A percentile compares a stretch with the other conserved stretches of the same genome.
phyloP scores from a whole-genome alignment of 2,888 invertebrate genomes.

The Parasteatoda lunata region DNA sequence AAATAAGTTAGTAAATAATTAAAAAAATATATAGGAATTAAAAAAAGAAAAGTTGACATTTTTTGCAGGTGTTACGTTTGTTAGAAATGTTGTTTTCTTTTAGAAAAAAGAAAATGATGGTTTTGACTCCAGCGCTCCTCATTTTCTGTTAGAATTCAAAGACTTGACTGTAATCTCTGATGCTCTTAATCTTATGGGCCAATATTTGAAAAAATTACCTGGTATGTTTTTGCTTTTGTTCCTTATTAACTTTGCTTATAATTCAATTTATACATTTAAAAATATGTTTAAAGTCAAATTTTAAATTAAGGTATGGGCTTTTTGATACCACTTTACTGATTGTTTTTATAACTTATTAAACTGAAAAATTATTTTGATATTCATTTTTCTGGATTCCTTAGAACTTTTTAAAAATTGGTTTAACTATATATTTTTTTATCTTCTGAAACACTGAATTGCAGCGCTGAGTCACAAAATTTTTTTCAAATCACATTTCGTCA shows the following conservation, averaged over 20 bases:
- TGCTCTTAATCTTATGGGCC: conserved; percentile 94
- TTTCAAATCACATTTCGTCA: too few relatives aligned
- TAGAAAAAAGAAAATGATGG: conserved; percentile 69
- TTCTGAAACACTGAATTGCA: too few relatives aligned
- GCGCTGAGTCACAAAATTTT: too few relatives aligned
- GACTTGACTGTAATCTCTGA: conserved; percentile 91
- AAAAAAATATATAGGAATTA: too few relatives aligned
- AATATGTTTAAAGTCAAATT: too few relatives aligned
- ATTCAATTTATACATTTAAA: background rate
- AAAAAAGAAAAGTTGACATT: too few relatives aligned
- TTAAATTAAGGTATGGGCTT: too few relatives aligned
- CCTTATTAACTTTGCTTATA: background rate
- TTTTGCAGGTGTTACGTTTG: too few relatives aligned
- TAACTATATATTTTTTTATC: too few relatives aligned
- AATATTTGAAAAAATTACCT: conserved; percentile 96
- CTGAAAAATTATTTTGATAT: background rate
- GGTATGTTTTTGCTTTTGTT: conserved; percentile 11
- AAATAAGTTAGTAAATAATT: too few relatives aligned
- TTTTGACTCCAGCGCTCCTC: conserved; percentile 71
- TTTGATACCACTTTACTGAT: background rate
- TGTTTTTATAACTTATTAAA: background rate
- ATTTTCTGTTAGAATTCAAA: conserved; percentile 75
- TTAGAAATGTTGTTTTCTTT: background rate
- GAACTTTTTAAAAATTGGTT: too few relatives aligned
- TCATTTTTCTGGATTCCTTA: too few relatives aligned